A percentile compares a stretch with the other conserved stretches of the same genome.
These are phyloP conservation scores for Onthophagus sagittarius DNA, from an alignment of 2,888 invertebrate species.

Conservation along the genomic window DNA sequence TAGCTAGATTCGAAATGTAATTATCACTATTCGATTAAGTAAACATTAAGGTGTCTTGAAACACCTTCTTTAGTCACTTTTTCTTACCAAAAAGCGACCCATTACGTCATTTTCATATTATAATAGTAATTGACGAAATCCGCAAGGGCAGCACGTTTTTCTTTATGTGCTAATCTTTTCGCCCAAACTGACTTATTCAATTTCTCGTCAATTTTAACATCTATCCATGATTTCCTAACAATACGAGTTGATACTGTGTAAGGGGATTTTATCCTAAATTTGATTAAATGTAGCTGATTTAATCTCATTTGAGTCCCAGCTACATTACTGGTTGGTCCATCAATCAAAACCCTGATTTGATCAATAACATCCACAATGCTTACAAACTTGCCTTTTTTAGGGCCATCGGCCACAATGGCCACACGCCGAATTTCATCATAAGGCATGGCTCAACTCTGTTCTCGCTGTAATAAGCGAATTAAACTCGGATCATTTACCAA, in stretches of 20 bases:
- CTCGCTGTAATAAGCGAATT: no score
- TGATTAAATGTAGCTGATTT: constrained; percentile 89
- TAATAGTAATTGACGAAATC: constrained; percentile 85
- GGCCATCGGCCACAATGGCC: constrained; percentile 89
- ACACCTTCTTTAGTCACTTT: constrained; percentile 55
- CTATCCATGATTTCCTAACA: constrained; percentile 88
- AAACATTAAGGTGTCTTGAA: no score
- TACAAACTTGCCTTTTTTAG: constrained; percentile 85
- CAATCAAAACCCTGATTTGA: constrained; percentile 92
- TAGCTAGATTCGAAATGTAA: no score
- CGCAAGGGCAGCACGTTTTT: constrained; percentile 78
- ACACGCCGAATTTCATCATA: constrained; percentile 96
- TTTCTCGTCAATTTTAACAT: constrained; percentile 77
- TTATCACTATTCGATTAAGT: no score
- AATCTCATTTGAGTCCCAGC: constrained; percentile 73
- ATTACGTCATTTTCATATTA: constrained; percentile 64
- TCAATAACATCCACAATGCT: no score
- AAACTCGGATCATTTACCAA: no score
- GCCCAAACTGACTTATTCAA: constrained; percentile 92
- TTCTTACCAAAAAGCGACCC: constrained; percentile 59
- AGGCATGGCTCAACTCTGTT: no score
- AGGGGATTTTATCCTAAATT: constrained; percentile 81
- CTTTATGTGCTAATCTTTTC: constrained; percentile 78
- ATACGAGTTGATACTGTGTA: constrained; percentile 81
- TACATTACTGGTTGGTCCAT: constrained; percentile 87